These are phyloP conservation scores for Tokudaia muenninki DNA, from an alignment of 2,797 vertebrate genomes.

Conservation along the genomic window DNA sequence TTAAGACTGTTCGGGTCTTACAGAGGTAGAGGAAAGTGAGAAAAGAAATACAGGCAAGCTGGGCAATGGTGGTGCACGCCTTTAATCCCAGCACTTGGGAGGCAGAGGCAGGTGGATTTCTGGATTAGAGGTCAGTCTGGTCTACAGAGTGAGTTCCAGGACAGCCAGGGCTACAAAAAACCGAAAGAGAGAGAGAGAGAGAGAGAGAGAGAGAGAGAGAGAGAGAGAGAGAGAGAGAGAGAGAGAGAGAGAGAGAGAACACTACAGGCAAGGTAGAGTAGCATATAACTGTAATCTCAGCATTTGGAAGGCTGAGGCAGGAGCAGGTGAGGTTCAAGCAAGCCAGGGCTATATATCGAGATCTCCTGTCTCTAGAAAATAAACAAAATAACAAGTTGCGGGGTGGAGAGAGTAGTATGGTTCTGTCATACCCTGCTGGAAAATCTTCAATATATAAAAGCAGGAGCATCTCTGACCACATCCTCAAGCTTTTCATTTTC, in stretches of 20 bases:
- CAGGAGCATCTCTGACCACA: background rate
- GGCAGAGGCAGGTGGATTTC: too few relatives aligned
- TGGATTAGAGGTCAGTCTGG: too few relatives aligned
- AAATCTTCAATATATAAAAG: background rate
- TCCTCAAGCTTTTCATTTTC: slow-evolving; percentile 18
- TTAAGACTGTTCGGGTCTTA: too few relatives aligned
- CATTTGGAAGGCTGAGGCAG: background rate
- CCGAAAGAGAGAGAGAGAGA: too few relatives aligned
- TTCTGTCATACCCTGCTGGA: background rate
- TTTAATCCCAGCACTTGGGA: too few relatives aligned
- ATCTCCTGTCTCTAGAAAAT: background rate
- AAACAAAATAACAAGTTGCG: background rate
- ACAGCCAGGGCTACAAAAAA: too few relatives aligned
- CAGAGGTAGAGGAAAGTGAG: background rate
- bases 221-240: too few relatives aligned
- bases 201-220: too few relatives aligned
- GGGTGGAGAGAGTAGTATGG: background rate
- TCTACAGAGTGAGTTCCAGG: too few relatives aligned
- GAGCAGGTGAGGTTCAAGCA: background rate
- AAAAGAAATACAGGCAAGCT: background rate
- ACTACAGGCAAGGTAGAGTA: background rate
- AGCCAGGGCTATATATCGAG: background rate
- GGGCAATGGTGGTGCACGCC: too few relatives aligned
- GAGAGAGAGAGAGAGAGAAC: background rate
- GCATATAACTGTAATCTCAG: background rate